These are phyloP conservation scores for Onthophagus taurus DNA, from an alignment of 1,140 invertebrate species.

Conservation along the genomic window DNA sequence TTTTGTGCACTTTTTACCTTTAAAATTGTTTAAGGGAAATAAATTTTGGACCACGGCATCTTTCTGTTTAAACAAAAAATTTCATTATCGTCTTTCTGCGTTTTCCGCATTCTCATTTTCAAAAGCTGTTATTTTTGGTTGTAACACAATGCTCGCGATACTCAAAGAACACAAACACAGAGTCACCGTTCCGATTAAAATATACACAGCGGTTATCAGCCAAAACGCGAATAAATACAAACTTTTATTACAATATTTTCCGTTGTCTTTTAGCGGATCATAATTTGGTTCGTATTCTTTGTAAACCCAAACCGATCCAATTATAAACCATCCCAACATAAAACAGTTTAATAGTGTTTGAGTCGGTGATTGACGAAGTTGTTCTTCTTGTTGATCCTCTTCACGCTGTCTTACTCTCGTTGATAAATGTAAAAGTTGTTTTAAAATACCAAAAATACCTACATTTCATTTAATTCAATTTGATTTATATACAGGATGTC, in stretches of 20 bases:
- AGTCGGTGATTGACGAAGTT: constrained; percentile 45
- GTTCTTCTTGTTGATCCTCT: constrained; percentile 45
- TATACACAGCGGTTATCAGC: constrained; percentile 53
- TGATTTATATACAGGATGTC: no score
- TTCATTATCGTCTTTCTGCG: constrained; percentile 3
- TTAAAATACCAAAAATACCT: constrained; percentile 51
- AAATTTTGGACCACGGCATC: not conserved
- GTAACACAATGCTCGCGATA: constrained; percentile 42
- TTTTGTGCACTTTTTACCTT: constrained; percentile 8
- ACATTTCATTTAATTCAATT: no score
- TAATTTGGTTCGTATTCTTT: constrained; percentile 54
- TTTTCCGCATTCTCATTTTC: constrained; percentile 2
- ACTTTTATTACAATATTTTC: constrained; percentile 53
- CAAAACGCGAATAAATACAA: constrained; percentile 61
- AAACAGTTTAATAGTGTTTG: constrained; percentile 56
- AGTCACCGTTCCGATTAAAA: constrained; percentile 44
- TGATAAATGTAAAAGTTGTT: constrained; percentile 50
- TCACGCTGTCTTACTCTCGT: constrained; percentile 42
- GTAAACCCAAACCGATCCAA: constrained; percentile 58
- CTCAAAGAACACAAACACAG: constrained; percentile 48
- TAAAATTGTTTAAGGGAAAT: not conserved
- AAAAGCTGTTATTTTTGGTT: constrained; percentile 10
- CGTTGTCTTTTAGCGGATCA: constrained; percentile 35
- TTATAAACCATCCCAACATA: constrained; percentile 56
- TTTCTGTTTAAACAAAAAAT: not conserved